These are phyloP conservation scores for Gallinago stenura DNA, from an alignment of 2,797 vertebrate genomes.

Conservation along the genomic window DNA sequence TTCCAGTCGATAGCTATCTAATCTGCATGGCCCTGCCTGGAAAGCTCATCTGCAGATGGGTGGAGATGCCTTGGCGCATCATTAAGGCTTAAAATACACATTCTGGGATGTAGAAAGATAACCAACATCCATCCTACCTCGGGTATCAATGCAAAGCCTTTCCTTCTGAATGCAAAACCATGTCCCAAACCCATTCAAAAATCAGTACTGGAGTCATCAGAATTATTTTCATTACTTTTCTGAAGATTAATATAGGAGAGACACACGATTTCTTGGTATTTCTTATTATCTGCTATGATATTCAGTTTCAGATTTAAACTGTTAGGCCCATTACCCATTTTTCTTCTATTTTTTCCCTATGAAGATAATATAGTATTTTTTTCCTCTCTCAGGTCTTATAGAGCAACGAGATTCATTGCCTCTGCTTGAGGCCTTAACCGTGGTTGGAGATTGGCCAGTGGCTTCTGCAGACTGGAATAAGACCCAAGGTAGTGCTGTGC, in stretches of 20 bases:
- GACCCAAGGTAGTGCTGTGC: conserved; percentile 81
- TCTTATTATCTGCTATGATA: not conserved
- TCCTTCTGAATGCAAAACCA: not conserved
- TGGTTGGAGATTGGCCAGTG: conserved; percentile 93
- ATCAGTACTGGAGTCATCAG: not conserved
- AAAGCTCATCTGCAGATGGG: not conserved
- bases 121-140: not conserved
- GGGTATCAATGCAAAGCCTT: not conserved
- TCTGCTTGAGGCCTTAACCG: conserved; percentile 85
- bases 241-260: not conserved
- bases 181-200: not conserved
- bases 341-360: not conserved
- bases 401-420: conserved; percentile 91
- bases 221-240: not conserved
- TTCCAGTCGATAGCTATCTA: not conserved
- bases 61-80: not conserved
- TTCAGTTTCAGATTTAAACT: not conserved
- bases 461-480: conserved; percentile 88
- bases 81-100: not conserved
- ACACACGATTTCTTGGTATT: not conserved
- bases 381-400: conserved; percentile 84
- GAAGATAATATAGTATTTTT: not conserved
- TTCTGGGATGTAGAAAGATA: not conserved
- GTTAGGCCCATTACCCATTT: not conserved
- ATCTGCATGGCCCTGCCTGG: not conserved